Conservation (phyloP, 2,888 invertebrate genomes). For the Ichneumoninae sp. region DNA sequence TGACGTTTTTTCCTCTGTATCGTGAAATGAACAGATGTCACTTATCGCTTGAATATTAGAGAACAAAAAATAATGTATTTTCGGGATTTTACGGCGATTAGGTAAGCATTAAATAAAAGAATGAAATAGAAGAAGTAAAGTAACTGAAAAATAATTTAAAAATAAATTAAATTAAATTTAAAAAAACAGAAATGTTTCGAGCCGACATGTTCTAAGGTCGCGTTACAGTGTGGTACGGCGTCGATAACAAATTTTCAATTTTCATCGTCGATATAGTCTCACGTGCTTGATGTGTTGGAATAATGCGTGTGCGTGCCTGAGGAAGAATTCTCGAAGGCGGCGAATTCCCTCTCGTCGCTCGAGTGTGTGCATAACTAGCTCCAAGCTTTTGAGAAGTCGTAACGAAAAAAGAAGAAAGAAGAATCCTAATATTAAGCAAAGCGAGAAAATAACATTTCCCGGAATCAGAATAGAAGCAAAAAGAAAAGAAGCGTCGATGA, state of each 20-base stretch:
- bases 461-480: slow-evolving; percentile 35
- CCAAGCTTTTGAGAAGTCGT: slow-evolving; percentile 51
- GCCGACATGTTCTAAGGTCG: slow-evolving; percentile 54
- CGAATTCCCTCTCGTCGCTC: slow-evolving; percentile 20
- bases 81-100: slow-evolving; percentile 51
- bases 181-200: slow-evolving; percentile 17
- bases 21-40: slow-evolving; percentile 35
- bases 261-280: slow-evolving; percentile 49
- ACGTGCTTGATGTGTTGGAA: slow-evolving; percentile 55
- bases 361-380: slow-evolving; percentile 29
- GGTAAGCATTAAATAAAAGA: slow-evolving; percentile 41
- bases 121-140: slow-evolving; percentile 15
- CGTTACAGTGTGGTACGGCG: slow-evolving; percentile 27
- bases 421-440: slow-evolving; percentile 30
- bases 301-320: slow-evolving; percentile 25
- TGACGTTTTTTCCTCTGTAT: slow-evolving; percentile 31
- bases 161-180: not conserved
- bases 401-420: slow-evolving; percentile 14
- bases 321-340: slow-evolving; percentile 10
- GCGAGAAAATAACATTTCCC: slow-evolving; percentile 19
- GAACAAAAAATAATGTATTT: slow-evolving; percentile 56
- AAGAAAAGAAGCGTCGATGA: slow-evolving; percentile 30
- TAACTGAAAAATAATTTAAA: slow-evolving; percentile 19
- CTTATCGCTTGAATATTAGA: slow-evolving; percentile 34
- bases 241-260: slow-evolving; percentile 55